A percentile compares a stretch with the other conserved stretches of the same genome.
These are phyloP conservation scores for Pissodes strobi DNA, from an alignment of 1,140 invertebrate species.

Conservation along the genomic window DNA sequence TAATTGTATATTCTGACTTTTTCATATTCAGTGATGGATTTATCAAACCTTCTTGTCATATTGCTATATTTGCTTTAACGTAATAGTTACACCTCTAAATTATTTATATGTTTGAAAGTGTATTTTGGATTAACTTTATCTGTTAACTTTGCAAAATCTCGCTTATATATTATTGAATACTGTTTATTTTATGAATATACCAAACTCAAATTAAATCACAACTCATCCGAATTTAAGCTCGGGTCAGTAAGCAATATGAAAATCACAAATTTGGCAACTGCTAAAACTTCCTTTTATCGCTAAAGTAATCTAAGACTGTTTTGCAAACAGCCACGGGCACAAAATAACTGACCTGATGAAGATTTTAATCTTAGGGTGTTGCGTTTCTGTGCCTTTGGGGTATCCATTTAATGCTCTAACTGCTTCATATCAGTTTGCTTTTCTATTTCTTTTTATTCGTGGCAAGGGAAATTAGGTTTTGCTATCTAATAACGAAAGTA, in stretches of 20 bases:
- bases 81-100: too few relatives aligned
- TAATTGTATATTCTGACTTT: too few relatives aligned
- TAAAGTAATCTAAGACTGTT: conserved; percentile 23
- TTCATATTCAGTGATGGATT: too few relatives aligned
- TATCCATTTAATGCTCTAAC: background rate
- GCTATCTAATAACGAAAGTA: too few relatives aligned
- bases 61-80: too few relatives aligned
- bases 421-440: conserved; percentile 5
- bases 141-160: too few relatives aligned
- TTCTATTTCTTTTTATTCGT: background rate
- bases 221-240: background rate
- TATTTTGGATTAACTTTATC: too few relatives aligned
- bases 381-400: conserved; percentile 6
- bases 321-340: conserved; percentile 9
- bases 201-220: too few relatives aligned
- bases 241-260: background rate
- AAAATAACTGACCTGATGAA: conserved; percentile 22
- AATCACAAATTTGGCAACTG: conserved; percentile 21
- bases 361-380: conserved; percentile 16
- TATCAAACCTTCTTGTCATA: too few relatives aligned
- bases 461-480: background rate
- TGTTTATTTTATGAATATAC: too few relatives aligned
- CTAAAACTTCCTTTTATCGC: conserved; percentile 24
- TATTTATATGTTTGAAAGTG: too few relatives aligned
- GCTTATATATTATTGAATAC: too few relatives aligned